phyloP scores from a whole-genome alignment of 2,888 invertebrate genomes.

The Oithona nana region DNA sequence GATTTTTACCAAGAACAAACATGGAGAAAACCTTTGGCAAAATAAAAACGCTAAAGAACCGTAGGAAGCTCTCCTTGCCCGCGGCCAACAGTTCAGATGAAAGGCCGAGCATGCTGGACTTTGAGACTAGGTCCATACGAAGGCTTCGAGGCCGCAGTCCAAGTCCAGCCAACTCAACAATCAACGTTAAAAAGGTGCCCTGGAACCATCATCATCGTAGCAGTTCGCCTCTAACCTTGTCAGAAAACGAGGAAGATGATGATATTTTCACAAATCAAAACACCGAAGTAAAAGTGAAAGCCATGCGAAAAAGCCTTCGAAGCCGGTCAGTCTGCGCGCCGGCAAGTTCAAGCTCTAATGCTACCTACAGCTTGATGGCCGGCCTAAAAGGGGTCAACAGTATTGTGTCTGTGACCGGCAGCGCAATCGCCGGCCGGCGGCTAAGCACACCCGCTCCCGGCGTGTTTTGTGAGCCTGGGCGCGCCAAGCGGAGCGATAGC shows the following conservation, averaged over 20 bases:
- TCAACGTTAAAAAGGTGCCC: no score
- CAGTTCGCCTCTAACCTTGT: no score
- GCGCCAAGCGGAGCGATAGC: background rate
- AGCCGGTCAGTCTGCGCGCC: background rate
- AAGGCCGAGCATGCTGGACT: no score
- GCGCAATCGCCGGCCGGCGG: background rate
- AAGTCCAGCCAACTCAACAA: no score
- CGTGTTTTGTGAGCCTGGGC: background rate
- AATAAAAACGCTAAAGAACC: background rate
- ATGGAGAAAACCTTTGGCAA: background rate
- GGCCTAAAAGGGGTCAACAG: background rate
- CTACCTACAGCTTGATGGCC: background rate
- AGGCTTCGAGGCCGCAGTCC: no score
- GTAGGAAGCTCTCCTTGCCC: background rate
- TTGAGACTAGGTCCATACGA: no score
- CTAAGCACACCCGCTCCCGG: background rate
- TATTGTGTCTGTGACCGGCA: background rate
- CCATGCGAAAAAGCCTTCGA: background rate
- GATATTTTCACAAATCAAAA: no score
- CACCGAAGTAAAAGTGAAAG: background rate
- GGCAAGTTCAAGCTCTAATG: background rate
- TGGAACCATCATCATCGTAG: no score
- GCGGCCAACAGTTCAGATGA: no score
- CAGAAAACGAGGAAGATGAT: no score
- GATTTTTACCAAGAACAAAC: background rate